Evolutionary conservation across 1,140 invertebrate species (phyloP).

Genomic region (Oreohelix idahoensis): DNA sequence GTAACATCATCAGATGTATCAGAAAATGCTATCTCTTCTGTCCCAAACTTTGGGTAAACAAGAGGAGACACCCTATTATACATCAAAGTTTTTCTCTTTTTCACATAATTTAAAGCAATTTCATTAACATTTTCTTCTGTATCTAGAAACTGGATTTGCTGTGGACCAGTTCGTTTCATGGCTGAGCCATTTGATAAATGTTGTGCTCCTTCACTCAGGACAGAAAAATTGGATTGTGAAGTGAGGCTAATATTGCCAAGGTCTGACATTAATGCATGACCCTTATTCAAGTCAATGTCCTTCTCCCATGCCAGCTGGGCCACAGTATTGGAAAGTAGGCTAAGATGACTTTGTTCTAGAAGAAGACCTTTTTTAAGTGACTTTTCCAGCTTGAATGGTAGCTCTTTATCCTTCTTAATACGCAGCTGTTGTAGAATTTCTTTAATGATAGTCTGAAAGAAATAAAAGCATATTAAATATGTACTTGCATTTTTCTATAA

Average conservation of each 20-base stretch:
- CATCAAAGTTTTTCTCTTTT: not conserved
- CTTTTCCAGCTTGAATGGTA: conserved; percentile 39
- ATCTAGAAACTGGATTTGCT: not conserved
- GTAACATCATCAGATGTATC: not conserved
- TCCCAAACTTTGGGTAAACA: not conserved
- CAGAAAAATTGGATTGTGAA: not conserved
- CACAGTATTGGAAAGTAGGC: conserved; percentile 52
- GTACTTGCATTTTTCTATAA: too few species aligned
- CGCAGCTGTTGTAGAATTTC: conserved; percentile 61
- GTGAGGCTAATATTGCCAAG: conserved; percentile 35
- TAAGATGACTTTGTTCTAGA: conserved; percentile 26
- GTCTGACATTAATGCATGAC: conserved; percentile 53
- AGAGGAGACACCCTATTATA: conserved; percentile 28
- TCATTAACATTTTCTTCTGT: not conserved
- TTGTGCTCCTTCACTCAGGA: not conserved
- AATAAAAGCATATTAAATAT: too few species aligned
- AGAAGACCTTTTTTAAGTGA: not conserved
- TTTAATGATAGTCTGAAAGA: conserved; percentile 59
- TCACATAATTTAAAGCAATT: not conserved
- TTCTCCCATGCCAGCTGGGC: conserved; percentile 70
- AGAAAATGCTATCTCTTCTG: not conserved
- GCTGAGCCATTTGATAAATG: not conserved
- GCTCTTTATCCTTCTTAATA: conserved; percentile 51
- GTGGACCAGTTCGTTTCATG: not conserved
- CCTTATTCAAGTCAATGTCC: conserved; percentile 67